Evolutionary conservation across 2,113 vertebrate genomes (phyloP), one percentile per base, ranked within the genome.

Genomic region (Nipponia nippon): DNA sequence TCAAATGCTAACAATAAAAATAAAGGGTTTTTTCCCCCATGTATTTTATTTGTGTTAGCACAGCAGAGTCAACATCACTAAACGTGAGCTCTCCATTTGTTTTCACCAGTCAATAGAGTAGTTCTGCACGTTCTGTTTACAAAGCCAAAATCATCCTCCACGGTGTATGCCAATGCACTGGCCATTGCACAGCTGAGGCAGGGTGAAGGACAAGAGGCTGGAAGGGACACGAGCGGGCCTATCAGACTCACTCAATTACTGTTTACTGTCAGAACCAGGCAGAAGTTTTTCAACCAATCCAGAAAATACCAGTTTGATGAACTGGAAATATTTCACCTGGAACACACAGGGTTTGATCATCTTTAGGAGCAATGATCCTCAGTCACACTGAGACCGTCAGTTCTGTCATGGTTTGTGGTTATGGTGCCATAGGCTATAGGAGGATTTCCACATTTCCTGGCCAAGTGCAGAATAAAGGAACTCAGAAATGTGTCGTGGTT

Each of bases 1-100:
- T 89, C 77, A 70, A 91, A 96, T 79, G 40, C 73, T 76, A 36
- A 65, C 55, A 88, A 58, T 63, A 86, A 95, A 96, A 92, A 38
- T 36, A 84, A 72, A 90, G 26, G 5, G 1, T 0, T 42, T 77
- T 72, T 72, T 8, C 3, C 8, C 38, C 13, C 38, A 77, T 78
- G 19, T 72, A 46, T 84, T 81, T 91, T 83, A 58, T 82, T 94
- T 83, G 50, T 63, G 36, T 92, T 91, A 87, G 34, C 55, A 52
- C 44, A 81, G 36, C 32, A 47, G 53, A 95, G 63, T 78, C 81
- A 93, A 67, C 44, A 77, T 62, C 0, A 2, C 50, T 73, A 76
- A 83, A 66, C 1, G 1, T 34, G 40, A 93, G 30, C 17, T 77
- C 69, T 87, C 36, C 84, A 13, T 92, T 94, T 18, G 18, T 75